Evolutionary conservation across 2,113 vertebrate genomes (phyloP), one percentile per base, ranked within the genome.

Genomic region (Micronycteris hirsuta): DNA sequence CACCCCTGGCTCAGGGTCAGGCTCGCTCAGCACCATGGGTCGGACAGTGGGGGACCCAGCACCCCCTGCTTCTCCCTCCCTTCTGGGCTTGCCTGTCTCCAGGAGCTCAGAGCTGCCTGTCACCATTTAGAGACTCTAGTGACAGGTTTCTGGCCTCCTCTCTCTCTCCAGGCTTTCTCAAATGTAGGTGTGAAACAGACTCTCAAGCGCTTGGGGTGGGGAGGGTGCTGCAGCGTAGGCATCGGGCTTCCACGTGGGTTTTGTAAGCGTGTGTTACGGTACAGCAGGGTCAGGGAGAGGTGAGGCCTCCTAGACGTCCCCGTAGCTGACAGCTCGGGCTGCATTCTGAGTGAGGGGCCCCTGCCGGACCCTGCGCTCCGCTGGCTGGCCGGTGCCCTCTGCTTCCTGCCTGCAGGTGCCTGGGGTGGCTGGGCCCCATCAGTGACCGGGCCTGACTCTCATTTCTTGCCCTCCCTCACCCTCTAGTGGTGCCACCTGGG

Each of bases 401-500:
- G 19, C 45, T 36, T n/a, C 36, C 43, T 33, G 61, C 43, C 36
- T 0, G 56, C 6, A 0, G 26, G 54, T 22, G 73, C 63, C 36
- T 0, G 14, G 11, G n/a, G 1, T 16, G 2, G 16, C 63, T 70
- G 20, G 19, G 15, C 7, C 14, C 70, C 47, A 14, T 43, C 52
- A 12, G 20, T 49, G 45, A 80, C 15, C 0, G 6, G 22, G 13
- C 13, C 22, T 17, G 36, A 67, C 58, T 91, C 45, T 13, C 20
- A 10, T 96, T 61, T 96, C 52, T 83, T 17, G 0, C 84, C 47
- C 82, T 94, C 94, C 19, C 49, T 94, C 74, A 24, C 86, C 81
- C 76, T 96, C 90, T 96, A 99, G 99, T 94, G 99, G 99, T 93
- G 99, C 99, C 5, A 99, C 99, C 41, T 99, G 99, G 99, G 99